phyloP scores from a whole-genome alignment of 2,797 vertebrate genomes.

The Danio choprae region DNA sequence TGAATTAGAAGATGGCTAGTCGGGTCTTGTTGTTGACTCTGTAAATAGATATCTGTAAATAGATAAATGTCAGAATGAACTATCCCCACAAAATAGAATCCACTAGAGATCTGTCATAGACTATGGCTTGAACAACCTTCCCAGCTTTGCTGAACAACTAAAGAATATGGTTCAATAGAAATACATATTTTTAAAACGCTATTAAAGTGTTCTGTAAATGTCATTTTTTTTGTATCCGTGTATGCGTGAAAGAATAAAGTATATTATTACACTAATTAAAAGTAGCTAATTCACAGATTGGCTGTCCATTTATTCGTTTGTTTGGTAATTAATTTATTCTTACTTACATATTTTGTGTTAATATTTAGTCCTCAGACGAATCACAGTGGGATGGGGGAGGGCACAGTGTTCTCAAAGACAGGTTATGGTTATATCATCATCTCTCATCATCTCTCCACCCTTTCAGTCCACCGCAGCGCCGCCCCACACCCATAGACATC shows the following conservation, averaged over 20 bases:
- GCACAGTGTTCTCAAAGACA: background rate
- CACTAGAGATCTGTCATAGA: background rate
- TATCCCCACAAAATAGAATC: background rate
- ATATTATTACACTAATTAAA: too few species aligned
- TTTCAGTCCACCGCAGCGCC: slow-evolving; percentile 6
- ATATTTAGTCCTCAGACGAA: background rate
- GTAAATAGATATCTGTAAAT: too few species aligned
- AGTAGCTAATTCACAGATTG: too few species aligned
- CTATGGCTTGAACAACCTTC: background rate
- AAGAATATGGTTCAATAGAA: background rate
- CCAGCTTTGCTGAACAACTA: background rate
- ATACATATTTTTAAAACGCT: background rate
- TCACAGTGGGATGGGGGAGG: background rate
- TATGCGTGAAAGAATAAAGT: too few species aligned
- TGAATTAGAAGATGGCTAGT: too few species aligned
- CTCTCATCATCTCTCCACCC: slow-evolving; percentile 22
- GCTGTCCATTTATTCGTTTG: too few species aligned
- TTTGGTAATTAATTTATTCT: background rate
- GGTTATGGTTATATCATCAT: slow-evolving; percentile 35
- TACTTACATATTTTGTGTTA: background rate
- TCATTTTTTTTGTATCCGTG: too few species aligned
- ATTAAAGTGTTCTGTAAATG: too few species aligned
- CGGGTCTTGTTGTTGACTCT: too few species aligned
- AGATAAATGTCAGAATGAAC: too few species aligned
- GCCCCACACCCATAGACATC: slow-evolving; percentile 22